A percentile compares a stretch with the other conserved stretches of the same genome.
Conservation (phyloP, 2,113 vertebrate genomes). For the Myrmecobius fasciatus region DNA sequence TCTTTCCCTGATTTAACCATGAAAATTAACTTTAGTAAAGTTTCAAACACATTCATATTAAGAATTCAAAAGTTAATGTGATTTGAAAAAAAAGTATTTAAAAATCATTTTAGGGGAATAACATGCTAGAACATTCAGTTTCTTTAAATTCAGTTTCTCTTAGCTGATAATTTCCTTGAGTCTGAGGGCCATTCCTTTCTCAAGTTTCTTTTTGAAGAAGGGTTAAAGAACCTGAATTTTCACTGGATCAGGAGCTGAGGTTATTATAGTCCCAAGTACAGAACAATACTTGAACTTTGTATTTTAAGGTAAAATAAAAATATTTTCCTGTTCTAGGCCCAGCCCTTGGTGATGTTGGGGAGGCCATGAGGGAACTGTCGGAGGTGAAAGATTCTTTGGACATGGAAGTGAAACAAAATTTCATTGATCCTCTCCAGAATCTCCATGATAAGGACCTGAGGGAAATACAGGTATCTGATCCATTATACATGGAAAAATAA, state of each 20-base stretch:
- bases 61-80: neutral
- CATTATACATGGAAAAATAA: neutral
- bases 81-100: neutral
- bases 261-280: neutral
- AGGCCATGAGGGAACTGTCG: slow-evolving; percentile 94
- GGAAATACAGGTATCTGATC: slow-evolving; percentile 93
- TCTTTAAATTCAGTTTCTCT: neutral
- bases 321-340: slow-evolving; percentile 84
- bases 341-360: slow-evolving; percentile 93
- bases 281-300: neutral
- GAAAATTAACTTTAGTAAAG: neutral
- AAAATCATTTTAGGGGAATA: neutral
- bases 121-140: neutral
- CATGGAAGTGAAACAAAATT: slow-evolving; percentile 99
- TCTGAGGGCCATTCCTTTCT: neutral
- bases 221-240: neutral
- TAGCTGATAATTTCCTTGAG: neutral
- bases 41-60: neutral
- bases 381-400: slow-evolving; percentile 98
- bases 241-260: neutral
- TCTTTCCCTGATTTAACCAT: neutral
- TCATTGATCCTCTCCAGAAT: slow-evolving; percentile 97
- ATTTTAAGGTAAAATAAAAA: slow-evolving; percentile 23
- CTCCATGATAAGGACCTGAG: slow-evolving; percentile 98
- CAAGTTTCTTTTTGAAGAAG: neutral